Evolutionary conservation across 2,113 vertebrate species (phyloP).

Genomic region (Sebastes schlegelii): DNA sequence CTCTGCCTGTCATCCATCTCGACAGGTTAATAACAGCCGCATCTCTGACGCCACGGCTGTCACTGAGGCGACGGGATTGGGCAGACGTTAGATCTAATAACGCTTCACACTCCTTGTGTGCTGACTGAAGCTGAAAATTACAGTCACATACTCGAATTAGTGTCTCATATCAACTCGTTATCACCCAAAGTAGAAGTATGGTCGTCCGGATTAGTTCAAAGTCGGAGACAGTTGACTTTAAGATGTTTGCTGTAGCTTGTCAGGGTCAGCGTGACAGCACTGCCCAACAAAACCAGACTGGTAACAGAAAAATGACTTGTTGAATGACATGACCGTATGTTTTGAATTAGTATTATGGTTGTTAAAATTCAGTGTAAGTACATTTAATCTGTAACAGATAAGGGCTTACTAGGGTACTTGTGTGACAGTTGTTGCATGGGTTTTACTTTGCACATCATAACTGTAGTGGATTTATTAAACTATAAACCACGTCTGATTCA

Average conservation of each 20-base stretch:
- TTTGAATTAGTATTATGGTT: not conserved
- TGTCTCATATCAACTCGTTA: conserved; percentile 39
- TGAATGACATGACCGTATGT: conserved; percentile 4
- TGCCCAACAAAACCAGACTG: not conserved
- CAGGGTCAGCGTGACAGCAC: not conserved
- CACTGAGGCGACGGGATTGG: conserved; percentile 50
- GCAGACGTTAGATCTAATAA: conserved; percentile 63
- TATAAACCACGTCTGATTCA: not conserved
- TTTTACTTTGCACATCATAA: not conserved
- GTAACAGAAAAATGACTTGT: not conserved
- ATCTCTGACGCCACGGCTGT: conserved; percentile 53
- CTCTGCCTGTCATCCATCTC: conserved; percentile 37
- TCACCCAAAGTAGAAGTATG: conserved; percentile 18
- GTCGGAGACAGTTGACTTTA: conserved; percentile 14
- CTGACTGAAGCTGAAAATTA: conserved; percentile 50
- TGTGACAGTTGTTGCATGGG: not conserved
- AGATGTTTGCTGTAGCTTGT: conserved; percentile 1
- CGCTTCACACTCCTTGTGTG: conserved; percentile 35
- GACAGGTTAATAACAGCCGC: conserved; percentile 71
- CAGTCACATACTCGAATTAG: conserved; percentile 16
- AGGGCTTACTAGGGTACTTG: not conserved
- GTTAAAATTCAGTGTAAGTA: not conserved
- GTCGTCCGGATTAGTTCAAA: not conserved
- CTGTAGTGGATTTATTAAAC: not conserved
- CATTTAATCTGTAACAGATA: not conserved